Conservation (phyloP, 2,797 vertebrate genomes). For the Erpetoichthys calabaricus region DNA sequence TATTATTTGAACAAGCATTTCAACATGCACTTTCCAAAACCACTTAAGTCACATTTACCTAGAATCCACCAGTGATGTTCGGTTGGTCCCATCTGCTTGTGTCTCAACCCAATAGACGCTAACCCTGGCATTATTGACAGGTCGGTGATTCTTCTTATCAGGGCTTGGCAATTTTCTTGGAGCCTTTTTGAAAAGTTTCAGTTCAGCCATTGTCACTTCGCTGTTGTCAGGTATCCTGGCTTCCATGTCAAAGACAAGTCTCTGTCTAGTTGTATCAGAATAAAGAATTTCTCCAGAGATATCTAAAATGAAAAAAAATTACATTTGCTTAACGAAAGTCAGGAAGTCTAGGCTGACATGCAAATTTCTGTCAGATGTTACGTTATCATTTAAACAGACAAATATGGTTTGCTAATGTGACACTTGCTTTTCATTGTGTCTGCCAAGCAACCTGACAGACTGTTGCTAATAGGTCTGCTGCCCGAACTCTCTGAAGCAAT, state of each 20-base stretch:
- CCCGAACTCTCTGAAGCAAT: background rate
- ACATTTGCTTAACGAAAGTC: background rate
- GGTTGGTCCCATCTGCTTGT: conserved; percentile 63
- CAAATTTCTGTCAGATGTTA: background rate
- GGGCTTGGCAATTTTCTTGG: conserved; percentile 40
- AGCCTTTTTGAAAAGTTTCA: conserved; percentile 82
- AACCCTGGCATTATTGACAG: conserved; percentile 67
- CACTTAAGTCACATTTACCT: conserved; percentile 43
- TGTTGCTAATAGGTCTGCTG: background rate
- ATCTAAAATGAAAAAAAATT: conserved; percentile 35
- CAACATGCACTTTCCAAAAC: background rate
- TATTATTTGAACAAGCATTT: background rate
- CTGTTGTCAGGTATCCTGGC: conserved; percentile 73
- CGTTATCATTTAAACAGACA: background rate
- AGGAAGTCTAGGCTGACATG: too few relatives aligned
- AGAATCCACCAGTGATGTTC: conserved; percentile 76
- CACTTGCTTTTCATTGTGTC: background rate
- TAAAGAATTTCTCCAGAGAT: conserved; percentile 62
- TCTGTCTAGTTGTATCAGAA: conserved; percentile 58
- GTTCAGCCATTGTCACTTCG: conserved; percentile 85
- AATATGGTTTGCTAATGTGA: background rate
- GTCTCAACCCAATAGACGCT: conserved; percentile 78
- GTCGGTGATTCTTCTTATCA: conserved; percentile 48
- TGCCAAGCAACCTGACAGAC: background rate
- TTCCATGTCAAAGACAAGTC: conserved; percentile 76